phyloP scores from a whole-genome alignment of 2,797 vertebrate species.

The Salarias fasciatus region DNA sequence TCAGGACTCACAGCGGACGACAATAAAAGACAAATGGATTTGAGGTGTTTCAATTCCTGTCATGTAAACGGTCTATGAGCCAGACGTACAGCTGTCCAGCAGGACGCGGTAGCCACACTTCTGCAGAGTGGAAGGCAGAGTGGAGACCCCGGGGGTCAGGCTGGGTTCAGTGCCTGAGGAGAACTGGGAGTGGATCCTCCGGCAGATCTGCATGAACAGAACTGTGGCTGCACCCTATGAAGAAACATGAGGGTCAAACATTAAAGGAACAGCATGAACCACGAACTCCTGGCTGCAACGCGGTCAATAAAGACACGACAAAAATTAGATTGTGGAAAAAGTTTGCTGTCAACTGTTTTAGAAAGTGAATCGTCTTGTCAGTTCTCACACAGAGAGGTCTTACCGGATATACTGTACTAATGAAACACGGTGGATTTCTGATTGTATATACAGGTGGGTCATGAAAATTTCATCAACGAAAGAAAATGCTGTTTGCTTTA shows the following conservation, averaged over 20 bases:
- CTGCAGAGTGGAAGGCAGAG: constrained; percentile 42
- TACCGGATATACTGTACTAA: no score
- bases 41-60: neutral
- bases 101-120: constrained; percentile 78
- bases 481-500: no score
- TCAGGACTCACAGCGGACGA: constrained; percentile 2
- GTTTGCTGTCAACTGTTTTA: no score
- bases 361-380: no score
- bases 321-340: no score
- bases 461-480: no score
- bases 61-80: neutral
- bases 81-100: constrained; percentile 77
- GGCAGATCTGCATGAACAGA: constrained; percentile 88
- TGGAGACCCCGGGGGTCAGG: constrained; percentile 41
- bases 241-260: constrained; percentile 17
- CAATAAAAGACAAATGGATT: neutral
- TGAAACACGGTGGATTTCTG: no score
- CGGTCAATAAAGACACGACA: no score
- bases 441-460: no score
- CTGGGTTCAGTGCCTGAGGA: constrained; percentile 68
- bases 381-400: no score
- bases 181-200: constrained; percentile 83
- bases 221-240: constrained; percentile 84
- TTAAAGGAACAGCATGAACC: no score
- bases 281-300: no score